Conservation (phyloP, 30 jellyfish, hydroid and myxozoan species). For the Calvadosia cruxmelitensis region DNA sequence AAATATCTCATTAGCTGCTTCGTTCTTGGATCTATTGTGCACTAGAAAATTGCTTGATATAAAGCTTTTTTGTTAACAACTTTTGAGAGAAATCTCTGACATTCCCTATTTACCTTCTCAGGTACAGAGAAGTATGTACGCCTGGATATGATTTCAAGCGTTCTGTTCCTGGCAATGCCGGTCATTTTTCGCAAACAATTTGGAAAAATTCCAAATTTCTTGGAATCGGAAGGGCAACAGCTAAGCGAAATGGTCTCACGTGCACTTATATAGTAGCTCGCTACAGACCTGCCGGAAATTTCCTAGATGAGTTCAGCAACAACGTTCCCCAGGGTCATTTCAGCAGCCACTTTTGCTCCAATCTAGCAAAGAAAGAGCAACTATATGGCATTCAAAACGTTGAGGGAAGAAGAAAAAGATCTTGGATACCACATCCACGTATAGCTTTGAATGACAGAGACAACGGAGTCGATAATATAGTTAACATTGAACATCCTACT, state of each 20-base stretch:
- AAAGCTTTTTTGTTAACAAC: too few species aligned
- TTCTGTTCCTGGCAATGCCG: not conserved
- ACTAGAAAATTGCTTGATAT: too few species aligned
- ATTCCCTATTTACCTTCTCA: too few species aligned
- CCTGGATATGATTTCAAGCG: not conserved
- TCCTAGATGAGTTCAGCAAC: not conserved
- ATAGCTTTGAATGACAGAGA: not conserved
- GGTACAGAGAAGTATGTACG: not conserved
- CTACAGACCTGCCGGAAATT: conserved; percentile 48
- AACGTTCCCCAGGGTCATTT: not conserved
- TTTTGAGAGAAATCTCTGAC: too few species aligned
- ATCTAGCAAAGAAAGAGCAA: not conserved
- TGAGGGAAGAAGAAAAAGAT: not conserved
- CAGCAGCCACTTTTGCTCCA: not conserved
- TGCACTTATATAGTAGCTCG: conserved; percentile 57
- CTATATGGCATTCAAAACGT: not conserved
- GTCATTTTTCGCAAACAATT: not conserved
- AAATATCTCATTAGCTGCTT: too few species aligned
- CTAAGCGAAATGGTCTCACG: not conserved
- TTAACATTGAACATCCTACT: not conserved
- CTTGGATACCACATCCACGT: not conserved
- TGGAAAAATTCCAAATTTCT: not conserved
- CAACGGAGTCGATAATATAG: not conserved
- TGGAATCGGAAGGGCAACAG: not conserved
- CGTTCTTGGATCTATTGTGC: too few species aligned